These are phyloP conservation scores for Triops longicaudatus DNA, from an alignment of 1,140 invertebrate species.

Conservation along the genomic window DNA sequence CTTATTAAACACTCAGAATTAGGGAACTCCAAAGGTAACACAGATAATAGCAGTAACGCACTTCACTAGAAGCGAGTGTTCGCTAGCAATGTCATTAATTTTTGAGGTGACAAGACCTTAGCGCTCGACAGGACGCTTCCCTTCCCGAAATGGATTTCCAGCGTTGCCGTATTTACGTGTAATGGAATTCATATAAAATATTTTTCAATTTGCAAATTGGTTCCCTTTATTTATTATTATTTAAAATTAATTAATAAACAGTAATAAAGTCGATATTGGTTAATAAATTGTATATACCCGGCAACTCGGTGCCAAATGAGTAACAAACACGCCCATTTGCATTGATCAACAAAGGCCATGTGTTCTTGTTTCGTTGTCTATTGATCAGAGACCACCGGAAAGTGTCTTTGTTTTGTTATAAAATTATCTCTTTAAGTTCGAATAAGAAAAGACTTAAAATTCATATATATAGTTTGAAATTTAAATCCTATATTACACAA, in stretches of 20 bases:
- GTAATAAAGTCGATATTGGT: no score
- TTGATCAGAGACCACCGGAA: no score
- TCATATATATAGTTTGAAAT: no score
- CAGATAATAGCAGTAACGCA: not conserved
- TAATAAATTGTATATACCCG: no score
- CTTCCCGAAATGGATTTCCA: conserved; percentile 12
- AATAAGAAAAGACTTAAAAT: no score
- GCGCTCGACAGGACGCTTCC: conserved; percentile 9
- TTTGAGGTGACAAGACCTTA: not conserved
- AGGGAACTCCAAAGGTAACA: not conserved
- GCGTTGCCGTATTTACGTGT: not conserved
- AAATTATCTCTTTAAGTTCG: no score
- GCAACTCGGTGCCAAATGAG: no score
- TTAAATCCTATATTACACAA: no score
- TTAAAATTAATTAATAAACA: not conserved
- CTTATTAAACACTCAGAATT: not conserved
- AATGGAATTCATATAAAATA: not conserved
- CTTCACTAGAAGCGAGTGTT: not conserved
- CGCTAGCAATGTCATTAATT: not conserved
- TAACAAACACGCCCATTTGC: no score
- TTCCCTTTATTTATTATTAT: not conserved
- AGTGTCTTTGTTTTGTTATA: no score
- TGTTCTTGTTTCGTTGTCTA: no score
- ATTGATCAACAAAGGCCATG: no score
- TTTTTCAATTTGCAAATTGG: not conserved